phyloP scores from a whole-genome alignment of 2,888 invertebrate genomes.

The Sturmia bella region DNA sequence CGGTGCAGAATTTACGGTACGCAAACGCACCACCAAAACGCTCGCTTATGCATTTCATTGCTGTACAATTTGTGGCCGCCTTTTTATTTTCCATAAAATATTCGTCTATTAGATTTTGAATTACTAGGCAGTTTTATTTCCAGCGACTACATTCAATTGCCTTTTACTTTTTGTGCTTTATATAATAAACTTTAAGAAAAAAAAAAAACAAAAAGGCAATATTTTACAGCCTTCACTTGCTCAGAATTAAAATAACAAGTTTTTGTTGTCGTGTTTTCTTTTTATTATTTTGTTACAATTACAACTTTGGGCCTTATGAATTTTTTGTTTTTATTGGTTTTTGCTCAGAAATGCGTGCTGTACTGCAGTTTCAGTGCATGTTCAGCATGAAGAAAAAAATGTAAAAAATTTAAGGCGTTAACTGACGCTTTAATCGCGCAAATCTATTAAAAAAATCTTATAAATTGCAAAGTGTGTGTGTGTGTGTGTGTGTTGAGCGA shows the following conservation, averaged over 20 bases:
- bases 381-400: conserved; percentile 43
- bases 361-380: conserved; percentile 37
- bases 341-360: conserved; percentile 34
- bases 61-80: conserved; percentile 14
- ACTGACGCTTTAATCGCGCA: conserved; percentile 51
- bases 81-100: background rate
- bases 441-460: conserved; percentile 49
- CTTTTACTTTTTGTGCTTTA: conserved; percentile 47
- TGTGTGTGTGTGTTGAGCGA: no score
- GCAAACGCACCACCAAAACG: background rate
- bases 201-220: conserved; percentile 1
- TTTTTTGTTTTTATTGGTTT: no score
- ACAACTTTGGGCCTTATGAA: conserved; percentile 32
- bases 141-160: conserved; percentile 11
- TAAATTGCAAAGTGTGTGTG: conserved; percentile 13
- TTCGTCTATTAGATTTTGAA: conserved; percentile 20
- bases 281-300: conserved; percentile 53
- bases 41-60: conserved; percentile 30
- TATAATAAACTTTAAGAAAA: conserved; percentile 6
- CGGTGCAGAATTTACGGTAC: conserved; percentile 1
- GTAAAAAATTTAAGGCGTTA: conserved; percentile 62
- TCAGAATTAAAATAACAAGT: conserved; percentile 44
- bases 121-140: conserved; percentile 31
- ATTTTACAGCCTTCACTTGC: conserved; percentile 48
- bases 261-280: background rate